phyloP scores from a whole-genome alignment of 2,113 vertebrate species.

The Lipophrys pholis region DNA sequence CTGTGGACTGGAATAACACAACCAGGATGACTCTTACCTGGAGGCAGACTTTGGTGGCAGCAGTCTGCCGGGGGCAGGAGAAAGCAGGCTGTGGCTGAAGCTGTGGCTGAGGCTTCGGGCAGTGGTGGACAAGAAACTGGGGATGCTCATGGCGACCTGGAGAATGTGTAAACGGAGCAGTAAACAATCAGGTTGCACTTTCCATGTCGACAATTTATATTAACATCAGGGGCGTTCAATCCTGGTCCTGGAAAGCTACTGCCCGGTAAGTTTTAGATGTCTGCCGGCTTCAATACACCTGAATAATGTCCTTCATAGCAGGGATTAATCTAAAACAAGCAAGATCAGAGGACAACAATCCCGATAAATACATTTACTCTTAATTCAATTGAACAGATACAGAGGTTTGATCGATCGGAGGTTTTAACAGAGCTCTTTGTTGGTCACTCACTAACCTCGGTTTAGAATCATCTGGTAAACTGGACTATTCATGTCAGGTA shows the following conservation, averaged over 20 bases:
- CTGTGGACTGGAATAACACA: too few species aligned
- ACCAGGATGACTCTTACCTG: conserved; percentile 75
- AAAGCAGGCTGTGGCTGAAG: not conserved
- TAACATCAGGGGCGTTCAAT: too few species aligned
- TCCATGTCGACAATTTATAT: too few species aligned
- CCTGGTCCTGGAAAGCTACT: too few species aligned
- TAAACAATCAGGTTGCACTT: too few species aligned
- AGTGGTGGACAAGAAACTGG: conserved; percentile 73
- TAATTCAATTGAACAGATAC: not conserved
- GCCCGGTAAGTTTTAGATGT: too few species aligned
- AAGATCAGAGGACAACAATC: too few species aligned
- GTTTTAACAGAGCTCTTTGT: not conserved
- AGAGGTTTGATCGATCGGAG: too few species aligned
- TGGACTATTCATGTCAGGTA: not conserved
- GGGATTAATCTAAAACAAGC: too few species aligned
- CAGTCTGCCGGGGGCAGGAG: conserved; percentile 28
- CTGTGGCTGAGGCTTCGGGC: conserved; percentile 71
- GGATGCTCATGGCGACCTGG: conserved; percentile 69
- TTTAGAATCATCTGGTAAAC: conserved; percentile 1
- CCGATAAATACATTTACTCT: too few species aligned
- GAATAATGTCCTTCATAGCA: too few species aligned
- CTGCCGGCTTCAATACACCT: too few species aligned
- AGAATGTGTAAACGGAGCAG: not conserved
- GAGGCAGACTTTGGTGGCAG: conserved; percentile 65
- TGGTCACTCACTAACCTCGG: not conserved